A percentile compares a stretch with the other conserved stretches of the same genome.
Evolutionary conservation across 2,888 invertebrate species (phyloP).

Genomic region (Hipparchia sbordonii): DNA sequence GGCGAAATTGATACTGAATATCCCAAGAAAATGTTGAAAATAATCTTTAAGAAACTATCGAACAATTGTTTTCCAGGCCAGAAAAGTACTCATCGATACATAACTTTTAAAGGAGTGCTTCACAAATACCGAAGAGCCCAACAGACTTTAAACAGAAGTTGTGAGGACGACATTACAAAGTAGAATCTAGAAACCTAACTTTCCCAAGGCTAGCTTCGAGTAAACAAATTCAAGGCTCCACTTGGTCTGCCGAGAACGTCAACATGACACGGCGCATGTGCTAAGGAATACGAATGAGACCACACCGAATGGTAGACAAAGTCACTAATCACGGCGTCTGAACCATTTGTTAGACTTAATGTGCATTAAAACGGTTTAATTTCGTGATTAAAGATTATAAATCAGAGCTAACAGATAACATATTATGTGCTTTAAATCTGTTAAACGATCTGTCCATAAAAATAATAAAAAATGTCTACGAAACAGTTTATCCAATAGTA

Average conservation of each 20-base stretch:
- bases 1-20: too few relatives aligned
- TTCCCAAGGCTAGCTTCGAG: slow-evolving; percentile 1
- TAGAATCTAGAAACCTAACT: background rate
- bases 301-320: slow-evolving; percentile 6
- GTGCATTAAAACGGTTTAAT: slow-evolving; percentile 10
- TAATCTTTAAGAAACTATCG: background rate
- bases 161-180: background rate
- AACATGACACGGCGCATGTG: slow-evolving; percentile 8
- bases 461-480: too few relatives aligned
- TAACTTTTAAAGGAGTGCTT: background rate
- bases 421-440: background rate
- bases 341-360: slow-evolving; percentile 17
- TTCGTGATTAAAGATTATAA: slow-evolving; percentile 12
- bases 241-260: slow-evolving; percentile 14
- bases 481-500: too few relatives aligned
- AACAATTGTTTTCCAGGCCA: background rate
- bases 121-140: too few relatives aligned
- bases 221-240: slow-evolving; percentile 21
- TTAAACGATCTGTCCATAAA: background rate
- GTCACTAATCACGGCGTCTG: slow-evolving; percentile 22
- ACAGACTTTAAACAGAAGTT: background rate
- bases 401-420: background rate
- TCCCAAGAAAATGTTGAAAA: background rate
- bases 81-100: background rate
- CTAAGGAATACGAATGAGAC: slow-evolving; percentile 24